A percentile compares a stretch with the other conserved stretches of the same genome.
Evolutionary conservation across 2,113 vertebrate species (phyloP).

Genomic region (Pelvicachromis taeniatus): DNA sequence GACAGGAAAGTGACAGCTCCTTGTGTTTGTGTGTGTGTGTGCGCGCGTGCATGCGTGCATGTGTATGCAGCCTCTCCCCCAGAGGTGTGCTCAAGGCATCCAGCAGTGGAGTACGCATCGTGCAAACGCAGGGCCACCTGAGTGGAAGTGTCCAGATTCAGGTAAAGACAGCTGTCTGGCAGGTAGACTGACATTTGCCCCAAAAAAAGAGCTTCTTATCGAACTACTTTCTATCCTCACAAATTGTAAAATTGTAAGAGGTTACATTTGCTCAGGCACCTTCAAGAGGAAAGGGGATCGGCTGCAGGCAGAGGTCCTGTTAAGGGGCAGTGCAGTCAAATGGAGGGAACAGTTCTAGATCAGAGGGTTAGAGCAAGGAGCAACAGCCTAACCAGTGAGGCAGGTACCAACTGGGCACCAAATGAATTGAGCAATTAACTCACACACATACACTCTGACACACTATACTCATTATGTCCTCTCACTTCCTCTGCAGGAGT

Average conservation of each 20-base stretch:
- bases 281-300: constrained; percentile 57
- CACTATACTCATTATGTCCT: background rate
- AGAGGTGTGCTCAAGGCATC: constrained; percentile 59
- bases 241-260: background rate
- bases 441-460: background rate
- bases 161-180: constrained; percentile 53
- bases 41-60: background rate
- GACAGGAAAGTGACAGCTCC: constrained; percentile 62
- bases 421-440: background rate
- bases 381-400: constrained; percentile 28
- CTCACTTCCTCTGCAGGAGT: constrained; percentile 43
- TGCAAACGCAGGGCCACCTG: constrained; percentile 48
- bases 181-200: constrained; percentile 48
- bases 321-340: constrained; percentile 50
- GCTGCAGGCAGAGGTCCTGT: constrained; percentile 49
- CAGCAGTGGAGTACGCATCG: constrained; percentile 63
- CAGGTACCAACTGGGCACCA: background rate
- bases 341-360: constrained; percentile 38
- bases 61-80: constrained; percentile 62
- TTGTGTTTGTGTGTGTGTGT: constrained; percentile 13
- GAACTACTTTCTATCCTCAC: background rate
- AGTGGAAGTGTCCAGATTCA: constrained; percentile 58
- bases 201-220: background rate
- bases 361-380: constrained; percentile 53
- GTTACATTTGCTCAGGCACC: constrained; percentile 29